A percentile compares a stretch with the other conserved stretches of the same genome.
Evolutionary conservation across 2,797 vertebrate species (phyloP).

Genomic region (Poecilia velifera): DNA sequence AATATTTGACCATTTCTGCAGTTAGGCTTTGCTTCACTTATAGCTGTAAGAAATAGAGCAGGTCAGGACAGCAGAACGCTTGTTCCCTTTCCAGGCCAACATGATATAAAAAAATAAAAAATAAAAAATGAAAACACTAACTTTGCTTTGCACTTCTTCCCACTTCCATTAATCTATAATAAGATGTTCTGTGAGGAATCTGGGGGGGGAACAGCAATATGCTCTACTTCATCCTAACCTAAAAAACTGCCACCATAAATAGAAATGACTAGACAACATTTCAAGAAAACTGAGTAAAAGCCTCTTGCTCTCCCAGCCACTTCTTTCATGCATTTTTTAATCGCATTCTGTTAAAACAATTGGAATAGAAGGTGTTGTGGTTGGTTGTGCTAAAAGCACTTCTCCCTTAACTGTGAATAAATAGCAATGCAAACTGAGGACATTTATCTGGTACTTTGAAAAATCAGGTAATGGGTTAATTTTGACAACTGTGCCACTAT

Average conservation of each 20-base stretch:
- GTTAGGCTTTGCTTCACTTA: conserved; percentile 47
- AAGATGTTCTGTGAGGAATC: conserved; percentile 56
- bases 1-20: conserved; percentile 15
- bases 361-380: not conserved
- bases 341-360: conserved; percentile 10
- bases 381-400: not conserved
- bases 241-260: conserved; percentile 42
- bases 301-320: not conserved
- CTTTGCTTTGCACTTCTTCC: conserved; percentile 55
- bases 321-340: conserved; percentile 18
- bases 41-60: conserved; percentile 53
- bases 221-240: conserved; percentile 60
- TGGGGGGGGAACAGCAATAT: conserved; percentile 44
- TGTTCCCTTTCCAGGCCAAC: conserved; percentile 68
- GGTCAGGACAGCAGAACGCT: conserved; percentile 45
- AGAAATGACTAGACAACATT: conserved; percentile 25
- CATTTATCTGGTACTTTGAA: not conserved
- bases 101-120: conserved; percentile 38
- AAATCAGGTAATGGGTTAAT: not conserved
- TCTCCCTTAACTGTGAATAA: not conserved
- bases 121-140: conserved; percentile 37
- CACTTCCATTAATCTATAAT: conserved; percentile 53
- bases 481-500: too few species aligned
- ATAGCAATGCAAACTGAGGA: not conserved
- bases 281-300: conserved; percentile 16